phyloP scores from a whole-genome alignment of 92 coral and sea anemone genomes.

The Zoanthus sansibaricus region DNA sequence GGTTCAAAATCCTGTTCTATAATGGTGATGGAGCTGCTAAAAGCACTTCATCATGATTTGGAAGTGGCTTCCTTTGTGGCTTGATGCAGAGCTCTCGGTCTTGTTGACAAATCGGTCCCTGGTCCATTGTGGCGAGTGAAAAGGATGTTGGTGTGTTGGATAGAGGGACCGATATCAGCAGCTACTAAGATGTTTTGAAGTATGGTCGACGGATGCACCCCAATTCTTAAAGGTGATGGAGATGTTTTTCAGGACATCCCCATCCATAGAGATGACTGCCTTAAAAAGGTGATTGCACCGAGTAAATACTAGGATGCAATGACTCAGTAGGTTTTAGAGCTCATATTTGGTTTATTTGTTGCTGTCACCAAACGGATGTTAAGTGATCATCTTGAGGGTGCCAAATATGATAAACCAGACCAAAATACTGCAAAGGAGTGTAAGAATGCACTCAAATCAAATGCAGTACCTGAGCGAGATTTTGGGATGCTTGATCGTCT shows the following conservation, averaged over 20 bases:
- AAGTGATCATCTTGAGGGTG: slow-evolving; percentile 49
- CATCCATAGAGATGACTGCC: slow-evolving; percentile 33
- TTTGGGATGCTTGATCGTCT: no score
- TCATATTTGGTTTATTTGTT: slow-evolving; percentile 49
- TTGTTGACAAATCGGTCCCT: slow-evolving; percentile 38
- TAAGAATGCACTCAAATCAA: not conserved
- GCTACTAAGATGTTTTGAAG: slow-evolving; percentile 32
- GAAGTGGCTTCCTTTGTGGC: slow-evolving; percentile 26
- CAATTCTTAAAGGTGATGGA: slow-evolving; percentile 41
- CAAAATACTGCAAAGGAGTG: not conserved
- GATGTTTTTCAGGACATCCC: slow-evolving; percentile 27
- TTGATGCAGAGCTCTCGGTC: slow-evolving; percentile 46
- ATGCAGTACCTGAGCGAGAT: no score
- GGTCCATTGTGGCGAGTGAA: slow-evolving; percentile 55
- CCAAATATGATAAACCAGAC: slow-evolving; percentile 45
- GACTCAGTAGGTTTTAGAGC: slow-evolving; percentile 52
- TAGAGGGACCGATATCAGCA: slow-evolving; percentile 8
- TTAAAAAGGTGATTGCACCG: slow-evolving; percentile 21
- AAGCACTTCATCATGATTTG: slow-evolving; percentile 5
- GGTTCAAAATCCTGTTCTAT: slow-evolving; percentile 1
- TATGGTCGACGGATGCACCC: slow-evolving; percentile 44
- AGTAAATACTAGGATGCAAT: slow-evolving; percentile 22
- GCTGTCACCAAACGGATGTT: slow-evolving; percentile 50
- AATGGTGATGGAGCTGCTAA: slow-evolving; percentile 51
- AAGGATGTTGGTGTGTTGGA: slow-evolving; percentile 26